Evolutionary conservation across 2,888 invertebrate genomes (phyloP), one percentile per base, ranked within the genome.

Genomic region (Darwinula stevensoni): DNA sequence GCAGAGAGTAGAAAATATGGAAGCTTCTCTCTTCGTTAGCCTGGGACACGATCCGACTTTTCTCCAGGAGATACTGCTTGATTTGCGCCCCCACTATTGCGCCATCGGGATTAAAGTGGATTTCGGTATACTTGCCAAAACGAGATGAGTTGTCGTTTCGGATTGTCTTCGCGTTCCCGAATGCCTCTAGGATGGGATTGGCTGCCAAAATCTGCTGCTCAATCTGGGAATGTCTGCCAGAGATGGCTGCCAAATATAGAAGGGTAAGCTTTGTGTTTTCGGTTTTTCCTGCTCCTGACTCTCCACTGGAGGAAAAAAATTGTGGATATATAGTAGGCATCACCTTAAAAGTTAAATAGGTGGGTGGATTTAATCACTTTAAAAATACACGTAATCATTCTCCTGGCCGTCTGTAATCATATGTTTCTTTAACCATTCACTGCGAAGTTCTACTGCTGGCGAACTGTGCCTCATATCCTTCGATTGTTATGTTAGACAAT

Each of bases 171-270:
- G 97, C 94, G 56, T 99, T 99, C 34, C 97, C 97, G 52, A 97
- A 99, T 2, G 97, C 97, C 62, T 91, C 88, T 46, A 91, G 58
- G 70, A 70, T 94, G 63, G 47, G 86, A 59, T 91, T 91, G 1
- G 97, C 91, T 61, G 94, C 94, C 37, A 99, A 61, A 47, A 97
- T 94, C 62, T 97, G 86, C 51, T 99, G 94, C 54, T 97, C 97
- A 47, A 97, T 94, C 94, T 94, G 97, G 4, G 91, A 91, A 54
- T 97, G 94, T 49, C 97, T 94, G 28, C 94, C 94, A 52, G 86
- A 86, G 34, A 91, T 88, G 16, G 94, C 91, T 4, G 94, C 94
- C 42, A 99, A 59, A 53, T 94, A 97, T 58, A 97, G 94, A 36
- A 97, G 59, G 40, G 94, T 91, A 40, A 97, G 59, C 54, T 99